Base-by-base conservation (phyloP, 2,888 invertebrate genomes). In the Creontiades dilutus region DNA sequence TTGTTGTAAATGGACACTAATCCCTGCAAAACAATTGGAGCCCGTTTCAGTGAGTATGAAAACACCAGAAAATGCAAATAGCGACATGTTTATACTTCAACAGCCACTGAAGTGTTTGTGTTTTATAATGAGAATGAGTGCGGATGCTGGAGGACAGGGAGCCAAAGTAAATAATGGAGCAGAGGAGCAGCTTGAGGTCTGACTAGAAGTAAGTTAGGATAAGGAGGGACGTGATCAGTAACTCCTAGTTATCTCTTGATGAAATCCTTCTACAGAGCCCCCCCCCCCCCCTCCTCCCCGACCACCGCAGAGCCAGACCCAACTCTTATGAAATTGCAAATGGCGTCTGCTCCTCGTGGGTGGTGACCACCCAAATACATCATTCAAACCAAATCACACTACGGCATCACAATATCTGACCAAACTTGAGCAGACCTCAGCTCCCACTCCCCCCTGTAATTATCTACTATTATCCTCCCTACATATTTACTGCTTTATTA, bases 331-430 rank as follows among this genome's bases (percentile, higher is more conserved):
- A 82, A 82, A 82, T 82, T 82, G 82, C 82, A 82, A 82, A 82
- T 82, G 82, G 82, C 82, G 52, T 52, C 52, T 3, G 47, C 47
- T 48, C 82, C 47, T 52, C 82, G 82, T 82, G 82, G 82, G 82
- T 82, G 82, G 82, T 82, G 82, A 82, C 82, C 82, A 82, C 82
- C 82, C 82, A 82, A 82, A 82, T 82, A 82, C 82, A 82, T 82
- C 82, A 82, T 82, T 82, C 82, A 82, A 82, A 82, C 82, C 82
- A 82, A 82, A 82, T 82, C 82, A 82, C 82, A 82, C 82, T 82
- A 52, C 47, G 52, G 82, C 82, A 82, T 82, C 82, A 82, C 82
- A 82, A 82, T 82, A 82, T 82, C 82, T 52, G 82, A 47, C 82
- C 82, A 52, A 82, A 82, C 82, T 82, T 47, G 27, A 52, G 27